Conservation (phyloP, 2,888 invertebrate genomes). For the Allygus modestus region DNA sequence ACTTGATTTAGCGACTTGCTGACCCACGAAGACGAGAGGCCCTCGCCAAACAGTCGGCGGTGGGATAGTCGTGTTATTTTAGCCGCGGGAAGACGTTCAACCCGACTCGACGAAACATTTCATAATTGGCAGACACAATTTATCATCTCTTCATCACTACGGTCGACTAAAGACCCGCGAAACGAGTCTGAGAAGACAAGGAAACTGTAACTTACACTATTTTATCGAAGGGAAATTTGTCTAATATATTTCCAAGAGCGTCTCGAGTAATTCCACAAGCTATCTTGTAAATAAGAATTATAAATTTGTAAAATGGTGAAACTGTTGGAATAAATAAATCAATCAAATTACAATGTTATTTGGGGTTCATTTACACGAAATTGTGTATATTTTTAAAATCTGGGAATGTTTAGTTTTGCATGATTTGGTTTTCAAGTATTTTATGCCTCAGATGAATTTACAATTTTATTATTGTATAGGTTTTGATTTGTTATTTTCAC, state of each 20-base stretch:
- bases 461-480: too few species aligned
- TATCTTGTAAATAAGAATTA: too few species aligned
- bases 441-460: too few species aligned
- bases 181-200: neutral
- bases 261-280: too few species aligned
- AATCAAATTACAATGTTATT: too few species aligned
- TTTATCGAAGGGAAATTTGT: neutral
- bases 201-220: neutral
- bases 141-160: neutral
- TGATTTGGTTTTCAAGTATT: too few species aligned
- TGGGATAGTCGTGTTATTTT: conserved; percentile 10
- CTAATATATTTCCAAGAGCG: neutral
- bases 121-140: conserved; percentile 14
- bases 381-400: too few species aligned
- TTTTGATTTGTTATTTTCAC: too few species aligned
- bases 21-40: neutral
- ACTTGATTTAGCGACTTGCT: neutral
- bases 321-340: too few species aligned
- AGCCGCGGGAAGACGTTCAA: conserved; percentile 3
- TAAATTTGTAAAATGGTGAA: too few species aligned
- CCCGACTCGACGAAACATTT: conserved; percentile 24
- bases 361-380: too few species aligned
- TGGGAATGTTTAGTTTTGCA: too few species aligned
- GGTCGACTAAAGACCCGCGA: neutral
- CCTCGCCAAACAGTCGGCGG: neutral